Evolutionary conservation across 2,888 invertebrate genomes (phyloP).

Genomic region (Drosophila conformis): DNA sequence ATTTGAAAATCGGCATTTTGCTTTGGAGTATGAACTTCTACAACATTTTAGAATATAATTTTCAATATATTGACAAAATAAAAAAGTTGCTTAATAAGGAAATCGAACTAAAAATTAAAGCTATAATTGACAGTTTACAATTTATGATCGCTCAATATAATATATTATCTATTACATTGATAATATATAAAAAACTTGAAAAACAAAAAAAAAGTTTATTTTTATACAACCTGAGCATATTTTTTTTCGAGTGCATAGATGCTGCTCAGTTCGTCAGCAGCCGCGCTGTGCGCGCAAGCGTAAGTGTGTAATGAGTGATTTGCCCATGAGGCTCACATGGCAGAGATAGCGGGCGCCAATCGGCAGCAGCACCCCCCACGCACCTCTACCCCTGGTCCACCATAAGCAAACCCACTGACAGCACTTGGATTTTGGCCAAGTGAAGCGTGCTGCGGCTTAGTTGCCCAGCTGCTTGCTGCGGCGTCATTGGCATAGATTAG

Average conservation of each 20-base stretch:
- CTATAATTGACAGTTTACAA: neutral
- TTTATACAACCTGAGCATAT: neutral
- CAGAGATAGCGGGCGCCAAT: slow-evolving; percentile 49
- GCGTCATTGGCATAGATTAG: slow-evolving; percentile 66
- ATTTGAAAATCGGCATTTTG: neutral
- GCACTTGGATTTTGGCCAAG: slow-evolving; percentile 68
- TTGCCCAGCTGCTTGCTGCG: slow-evolving; percentile 66
- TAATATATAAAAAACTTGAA: neutral
- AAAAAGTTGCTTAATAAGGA: too few relatives aligned
- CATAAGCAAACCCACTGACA: slow-evolving; percentile 64
- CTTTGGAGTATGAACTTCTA: neutral
- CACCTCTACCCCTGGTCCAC: slow-evolving; percentile 4
- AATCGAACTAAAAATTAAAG: too few relatives aligned
- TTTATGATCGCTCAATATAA: neutral
- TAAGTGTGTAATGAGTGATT: slow-evolving; percentile 80
- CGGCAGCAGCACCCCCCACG: slow-evolving; percentile 14
- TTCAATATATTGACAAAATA: neutral
- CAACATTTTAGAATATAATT: too few relatives aligned
- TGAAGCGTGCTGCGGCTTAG: slow-evolving; percentile 80
- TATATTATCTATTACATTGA: neutral
- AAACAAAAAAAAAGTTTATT: neutral
- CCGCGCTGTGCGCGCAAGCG: slow-evolving; percentile 60
- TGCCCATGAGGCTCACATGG: slow-evolving; percentile 68
- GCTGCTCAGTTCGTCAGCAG: slow-evolving; percentile 27
- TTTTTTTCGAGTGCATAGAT: neutral